Percentiles rank a stretch among this genome's conserved stretches.
phyloP scores from a whole-genome alignment of 2,113 vertebrate genomes.

The Centropristis striata region DNA sequence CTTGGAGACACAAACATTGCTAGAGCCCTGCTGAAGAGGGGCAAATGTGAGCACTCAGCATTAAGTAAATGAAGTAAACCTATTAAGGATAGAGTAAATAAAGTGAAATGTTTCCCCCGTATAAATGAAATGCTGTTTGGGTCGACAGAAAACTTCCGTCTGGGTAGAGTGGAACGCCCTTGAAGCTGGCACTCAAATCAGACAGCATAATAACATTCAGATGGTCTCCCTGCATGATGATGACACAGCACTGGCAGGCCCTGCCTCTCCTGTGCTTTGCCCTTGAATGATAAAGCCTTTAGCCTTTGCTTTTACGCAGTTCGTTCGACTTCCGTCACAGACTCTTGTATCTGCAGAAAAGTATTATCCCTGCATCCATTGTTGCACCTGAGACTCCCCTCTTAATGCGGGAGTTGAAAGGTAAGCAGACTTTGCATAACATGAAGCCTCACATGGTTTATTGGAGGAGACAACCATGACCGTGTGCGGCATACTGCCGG shows the following conservation, averaged over 20 bases:
- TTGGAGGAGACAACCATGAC: slow-evolving; percentile 72
- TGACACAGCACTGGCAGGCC: slow-evolving; percentile 66
- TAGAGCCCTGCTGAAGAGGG: slow-evolving; percentile 19
- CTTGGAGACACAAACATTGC: slow-evolving; percentile 39
- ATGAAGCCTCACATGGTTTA: slow-evolving; percentile 57
- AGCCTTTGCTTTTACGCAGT: slow-evolving; percentile 18
- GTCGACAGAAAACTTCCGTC: slow-evolving; percentile 31
- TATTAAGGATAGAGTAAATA: slow-evolving; percentile 43
- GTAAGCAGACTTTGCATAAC: slow-evolving; percentile 57
- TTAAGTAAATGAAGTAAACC: slow-evolving; percentile 46
- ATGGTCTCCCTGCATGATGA: slow-evolving; percentile 76
- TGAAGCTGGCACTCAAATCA: slow-evolving; percentile 74
- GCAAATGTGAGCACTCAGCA: slow-evolving; percentile 18
- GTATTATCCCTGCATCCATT: background rate
- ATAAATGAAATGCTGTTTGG: slow-evolving; percentile 43
- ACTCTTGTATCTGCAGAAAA: slow-evolving; percentile 2
- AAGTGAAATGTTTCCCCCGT: slow-evolving; percentile 28
- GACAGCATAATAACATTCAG: slow-evolving; percentile 71
- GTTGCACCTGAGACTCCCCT: slow-evolving; percentile 21
- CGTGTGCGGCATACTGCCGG: slow-evolving; percentile 7
- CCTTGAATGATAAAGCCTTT: slow-evolving; percentile 62
- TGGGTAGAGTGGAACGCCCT: slow-evolving; percentile 58
- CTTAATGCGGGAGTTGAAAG: slow-evolving; percentile 37
- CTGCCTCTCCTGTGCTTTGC: slow-evolving; percentile 51
- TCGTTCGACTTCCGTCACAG: background rate